These are phyloP conservation scores for Macrocentrus cingulum DNA, from an alignment of 1,140 invertebrate species.

Conservation along the genomic window DNA sequence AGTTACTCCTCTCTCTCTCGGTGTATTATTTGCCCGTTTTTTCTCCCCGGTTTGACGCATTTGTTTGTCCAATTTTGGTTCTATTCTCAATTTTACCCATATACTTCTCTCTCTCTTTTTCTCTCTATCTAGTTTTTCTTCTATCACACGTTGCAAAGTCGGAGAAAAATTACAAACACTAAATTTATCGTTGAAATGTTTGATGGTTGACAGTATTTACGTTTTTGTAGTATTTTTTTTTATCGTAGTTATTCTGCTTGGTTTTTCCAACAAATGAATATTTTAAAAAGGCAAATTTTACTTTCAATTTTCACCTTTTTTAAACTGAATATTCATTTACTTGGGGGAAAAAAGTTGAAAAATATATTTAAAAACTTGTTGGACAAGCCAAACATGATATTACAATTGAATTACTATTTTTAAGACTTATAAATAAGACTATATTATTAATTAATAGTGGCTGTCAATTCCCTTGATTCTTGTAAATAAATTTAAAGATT, in stretches of 20 bases:
- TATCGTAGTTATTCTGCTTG: no score
- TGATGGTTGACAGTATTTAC: no score
- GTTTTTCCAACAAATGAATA: no score
- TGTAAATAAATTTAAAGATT: constrained; percentile 1
- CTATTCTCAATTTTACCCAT: constrained; percentile 1
- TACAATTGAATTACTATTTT: constrained; percentile 8
- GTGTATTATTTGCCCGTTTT: neutral
- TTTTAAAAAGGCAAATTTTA: no score
- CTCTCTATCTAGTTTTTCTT: constrained; percentile 7
- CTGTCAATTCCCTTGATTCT: constrained; percentile 23
- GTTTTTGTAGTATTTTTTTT: no score
- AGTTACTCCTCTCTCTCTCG: constrained; percentile 8
- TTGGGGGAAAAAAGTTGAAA: neutral
- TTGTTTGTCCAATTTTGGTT: constrained; percentile 1
- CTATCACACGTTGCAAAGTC: neutral
- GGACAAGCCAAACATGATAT: constrained; percentile 10
- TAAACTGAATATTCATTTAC: no score
- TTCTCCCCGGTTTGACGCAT: constrained; percentile 12
- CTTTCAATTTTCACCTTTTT: no score
- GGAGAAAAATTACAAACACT: constrained; percentile 17
- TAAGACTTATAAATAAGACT: constrained; percentile 16
- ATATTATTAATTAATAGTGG: constrained; percentile 16
- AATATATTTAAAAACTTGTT: constrained; percentile 1
- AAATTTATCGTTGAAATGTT: no score
- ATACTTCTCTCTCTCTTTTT: constrained; percentile 20